Evolutionary conservation across 1,140 invertebrate genomes (phyloP).

Genomic region (Andricus grossulariae): DNA sequence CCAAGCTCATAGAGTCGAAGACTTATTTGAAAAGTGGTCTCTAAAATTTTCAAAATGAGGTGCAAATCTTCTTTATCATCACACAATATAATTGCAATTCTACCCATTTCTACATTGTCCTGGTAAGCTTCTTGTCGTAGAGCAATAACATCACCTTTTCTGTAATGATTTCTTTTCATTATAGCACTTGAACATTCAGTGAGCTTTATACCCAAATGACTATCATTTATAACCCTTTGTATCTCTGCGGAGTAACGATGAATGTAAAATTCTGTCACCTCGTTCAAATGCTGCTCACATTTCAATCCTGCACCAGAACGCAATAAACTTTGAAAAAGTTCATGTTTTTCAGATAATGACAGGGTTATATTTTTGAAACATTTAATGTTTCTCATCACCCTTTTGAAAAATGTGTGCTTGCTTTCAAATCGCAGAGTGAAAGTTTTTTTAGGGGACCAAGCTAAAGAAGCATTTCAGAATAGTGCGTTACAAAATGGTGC

Average conservation of each 20-base stretch:
- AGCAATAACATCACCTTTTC: not conserved
- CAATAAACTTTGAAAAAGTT: no score
- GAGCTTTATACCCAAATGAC: not conserved
- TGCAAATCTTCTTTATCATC: not conserved
- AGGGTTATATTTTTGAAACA: no score
- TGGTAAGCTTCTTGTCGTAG: not conserved
- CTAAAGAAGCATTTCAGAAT: not conserved
- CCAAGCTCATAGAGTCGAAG: not conserved
- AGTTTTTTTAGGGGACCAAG: not conserved
- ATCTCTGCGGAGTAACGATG: not conserved
- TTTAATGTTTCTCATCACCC: no score
- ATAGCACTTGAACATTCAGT: constrained; percentile 5
- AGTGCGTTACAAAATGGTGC: not conserved
- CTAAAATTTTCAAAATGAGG: not conserved
- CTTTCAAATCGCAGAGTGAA: constrained; percentile 11
- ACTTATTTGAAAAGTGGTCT: not conserved
- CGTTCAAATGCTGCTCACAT: not conserved
- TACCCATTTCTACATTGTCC: not conserved
- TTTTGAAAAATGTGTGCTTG: not conserved
- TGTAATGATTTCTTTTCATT: not conserved
- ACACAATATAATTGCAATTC: not conserved
- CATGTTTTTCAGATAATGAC: no score
- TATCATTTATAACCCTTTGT: not conserved
- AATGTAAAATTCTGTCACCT: not conserved
- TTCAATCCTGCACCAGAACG: not conserved